Conservation (phyloP, 2,888 invertebrate genomes). For the Tinea pellionella region DNA sequence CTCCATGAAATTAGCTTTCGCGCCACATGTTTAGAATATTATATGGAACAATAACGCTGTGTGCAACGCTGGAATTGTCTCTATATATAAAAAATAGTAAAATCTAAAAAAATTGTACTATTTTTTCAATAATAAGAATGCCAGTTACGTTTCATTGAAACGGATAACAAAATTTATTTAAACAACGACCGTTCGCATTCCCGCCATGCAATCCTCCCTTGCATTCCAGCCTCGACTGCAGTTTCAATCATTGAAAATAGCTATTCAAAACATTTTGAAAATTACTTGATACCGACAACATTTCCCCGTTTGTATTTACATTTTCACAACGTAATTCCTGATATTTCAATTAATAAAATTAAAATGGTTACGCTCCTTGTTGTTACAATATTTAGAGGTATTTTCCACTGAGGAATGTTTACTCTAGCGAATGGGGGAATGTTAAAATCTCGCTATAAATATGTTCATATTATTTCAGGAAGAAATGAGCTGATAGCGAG, state of each 20-base stretch:
- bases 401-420: neutral
- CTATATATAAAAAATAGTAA: neutral
- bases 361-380: neutral
- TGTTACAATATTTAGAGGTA: neutral
- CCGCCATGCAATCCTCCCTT: constrained; percentile 26
- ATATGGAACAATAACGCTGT: neutral
- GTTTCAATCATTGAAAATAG: constrained; percentile 68
- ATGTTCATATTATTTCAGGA: constrained; percentile 73
- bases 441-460: neutral
- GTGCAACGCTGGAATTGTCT: neutral
- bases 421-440: neutral
- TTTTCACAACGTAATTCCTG: constrained; percentile 1
- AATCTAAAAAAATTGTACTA: neutral
- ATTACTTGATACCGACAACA: constrained; percentile 54
- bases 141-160: neutral
- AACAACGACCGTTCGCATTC: constrained; percentile 2
- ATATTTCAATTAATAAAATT: constrained; percentile 1
- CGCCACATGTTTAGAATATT: neutral
- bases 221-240: constrained; percentile 53
- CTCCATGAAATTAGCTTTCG: neutral
- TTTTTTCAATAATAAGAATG: neutral
- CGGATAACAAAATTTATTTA: constrained; percentile 11
- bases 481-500: constrained; percentile 99
- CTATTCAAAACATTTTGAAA: constrained; percentile 70
- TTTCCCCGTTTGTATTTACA: constrained; percentile 11